A percentile compares a stretch with the other conserved stretches of the same genome.
These are phyloP conservation scores for Dermolepida albohirtum DNA, from an alignment of 2,888 invertebrate genomes.

Conservation along the genomic window DNA sequence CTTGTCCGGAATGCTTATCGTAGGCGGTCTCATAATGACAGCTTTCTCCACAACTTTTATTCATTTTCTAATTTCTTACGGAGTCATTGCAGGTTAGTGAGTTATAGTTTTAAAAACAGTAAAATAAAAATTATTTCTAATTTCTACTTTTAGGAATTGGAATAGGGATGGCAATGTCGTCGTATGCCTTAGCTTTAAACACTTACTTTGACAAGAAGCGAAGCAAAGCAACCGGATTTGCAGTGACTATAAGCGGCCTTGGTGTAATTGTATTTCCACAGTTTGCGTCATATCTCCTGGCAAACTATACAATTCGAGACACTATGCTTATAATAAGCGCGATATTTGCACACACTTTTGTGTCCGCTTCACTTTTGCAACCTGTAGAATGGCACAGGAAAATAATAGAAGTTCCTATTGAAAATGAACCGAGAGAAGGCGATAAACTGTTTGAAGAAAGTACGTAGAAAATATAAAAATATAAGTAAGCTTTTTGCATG, in stretches of 20 bases:
- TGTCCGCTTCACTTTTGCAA: constrained; percentile 72
- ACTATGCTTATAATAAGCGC: constrained; percentile 74
- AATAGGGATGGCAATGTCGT: constrained; percentile 35
- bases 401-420: constrained; percentile 45
- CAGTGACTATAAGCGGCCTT: constrained; percentile 73
- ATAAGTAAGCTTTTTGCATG: too few relatives aligned
- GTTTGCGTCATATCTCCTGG: constrained; percentile 70
- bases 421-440: constrained; percentile 33
- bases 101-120: too few relatives aligned
- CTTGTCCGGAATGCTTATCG: constrained; percentile 67
- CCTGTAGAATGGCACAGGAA: constrained; percentile 77
- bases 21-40: constrained; percentile 69
- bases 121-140: too few relatives aligned
- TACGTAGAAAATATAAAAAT: not conserved
- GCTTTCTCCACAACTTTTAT: constrained; percentile 67
- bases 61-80: constrained; percentile 71
- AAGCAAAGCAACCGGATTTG: constrained; percentile 34
- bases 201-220: constrained; percentile 40
- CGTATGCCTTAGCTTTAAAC: constrained; percentile 37
- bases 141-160: constrained; percentile 53
- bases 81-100: constrained; percentile 70
- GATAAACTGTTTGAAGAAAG: constrained; percentile 1
- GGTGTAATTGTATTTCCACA: constrained; percentile 76
- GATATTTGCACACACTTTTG: constrained; percentile 71
- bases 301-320: constrained; percentile 70